Conservation (phyloP, 2,888 invertebrate species). For the Andrena hattorfiana region DNA sequence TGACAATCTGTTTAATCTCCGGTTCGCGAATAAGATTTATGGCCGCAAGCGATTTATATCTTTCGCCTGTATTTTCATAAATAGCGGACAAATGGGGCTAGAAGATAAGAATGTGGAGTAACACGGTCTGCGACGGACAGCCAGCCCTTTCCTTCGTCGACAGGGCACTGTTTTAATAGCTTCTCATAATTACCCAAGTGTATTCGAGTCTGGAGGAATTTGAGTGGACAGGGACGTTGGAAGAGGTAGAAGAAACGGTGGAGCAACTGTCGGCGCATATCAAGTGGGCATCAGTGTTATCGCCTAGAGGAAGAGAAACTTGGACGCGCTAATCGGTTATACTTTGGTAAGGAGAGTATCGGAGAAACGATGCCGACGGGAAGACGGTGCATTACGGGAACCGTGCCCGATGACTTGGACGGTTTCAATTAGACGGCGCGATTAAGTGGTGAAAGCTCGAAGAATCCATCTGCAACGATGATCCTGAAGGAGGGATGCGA, state of each 20-base stretch:
- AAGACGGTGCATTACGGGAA: neutral
- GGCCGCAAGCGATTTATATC: constrained; percentile 9
- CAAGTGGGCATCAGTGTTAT: neutral
- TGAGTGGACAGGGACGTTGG: no score
- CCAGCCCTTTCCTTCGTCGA: constrained; percentile 1
- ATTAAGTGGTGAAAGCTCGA: constrained; percentile 32
- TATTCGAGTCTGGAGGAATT: neutral
- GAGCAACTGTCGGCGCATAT: neutral
- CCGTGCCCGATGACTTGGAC: neutral
- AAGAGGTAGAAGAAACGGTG: neutral
- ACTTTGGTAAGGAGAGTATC: neutral
- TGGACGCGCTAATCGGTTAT: neutral
- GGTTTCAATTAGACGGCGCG: constrained; percentile 26
- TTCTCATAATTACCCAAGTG: neutral
- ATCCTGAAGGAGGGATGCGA: constrained; percentile 59
- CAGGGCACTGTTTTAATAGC: neutral
- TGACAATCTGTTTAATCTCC: constrained; percentile 48
- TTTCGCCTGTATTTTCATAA: constrained; percentile 9
- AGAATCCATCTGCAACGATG: constrained; percentile 56
- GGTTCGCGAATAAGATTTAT: constrained; percentile 28
- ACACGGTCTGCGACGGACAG: neutral
- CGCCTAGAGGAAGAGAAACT: neutral
- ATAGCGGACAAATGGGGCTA: constrained; percentile 4
- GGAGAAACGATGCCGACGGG: constrained; percentile 10
- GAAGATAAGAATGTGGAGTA: neutral